phyloP scores from a whole-genome alignment of 2,797 vertebrate genomes.

The Bucorvus abyssinicus region DNA sequence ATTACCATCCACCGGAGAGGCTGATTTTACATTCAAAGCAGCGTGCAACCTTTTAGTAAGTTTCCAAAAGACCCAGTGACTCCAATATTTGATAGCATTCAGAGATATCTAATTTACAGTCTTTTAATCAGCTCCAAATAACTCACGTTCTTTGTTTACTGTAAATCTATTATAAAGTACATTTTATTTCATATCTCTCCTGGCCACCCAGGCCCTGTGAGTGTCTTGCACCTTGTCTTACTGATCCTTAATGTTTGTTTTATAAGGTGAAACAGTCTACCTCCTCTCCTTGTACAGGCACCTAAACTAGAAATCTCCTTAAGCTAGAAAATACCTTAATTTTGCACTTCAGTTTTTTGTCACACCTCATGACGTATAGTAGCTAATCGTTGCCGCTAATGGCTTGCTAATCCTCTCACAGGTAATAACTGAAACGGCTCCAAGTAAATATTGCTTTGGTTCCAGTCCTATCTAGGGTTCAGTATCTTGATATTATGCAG shows the following conservation, averaged over 20 bases:
- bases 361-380: background rate
- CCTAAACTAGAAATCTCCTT: conserved; percentile 37
- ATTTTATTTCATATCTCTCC: background rate
- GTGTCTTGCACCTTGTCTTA: background rate
- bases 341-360: conserved; percentile 40
- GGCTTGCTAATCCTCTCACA: conserved; percentile 45
- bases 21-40: background rate
- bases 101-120: background rate
- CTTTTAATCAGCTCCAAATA: background rate
- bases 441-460: background rate
- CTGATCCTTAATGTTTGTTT: conserved; percentile 11
- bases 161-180: background rate
- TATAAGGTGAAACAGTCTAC: background rate
- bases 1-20: background rate
- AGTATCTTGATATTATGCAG: background rate
- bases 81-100: background rate
- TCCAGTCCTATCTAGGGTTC: background rate
- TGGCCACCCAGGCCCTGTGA: background rate
- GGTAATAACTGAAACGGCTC: conserved; percentile 20
- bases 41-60: background rate
- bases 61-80: background rate
- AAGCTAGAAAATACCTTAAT: conserved; percentile 46
- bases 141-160: conserved; percentile 26
- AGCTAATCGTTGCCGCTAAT: conserved; percentile 33
- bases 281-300: background rate